A percentile compares a stretch with the other conserved stretches of the same genome.
phyloP scores from a whole-genome alignment of 2,797 vertebrate genomes.

The Acestrorhynchus altus region DNA sequence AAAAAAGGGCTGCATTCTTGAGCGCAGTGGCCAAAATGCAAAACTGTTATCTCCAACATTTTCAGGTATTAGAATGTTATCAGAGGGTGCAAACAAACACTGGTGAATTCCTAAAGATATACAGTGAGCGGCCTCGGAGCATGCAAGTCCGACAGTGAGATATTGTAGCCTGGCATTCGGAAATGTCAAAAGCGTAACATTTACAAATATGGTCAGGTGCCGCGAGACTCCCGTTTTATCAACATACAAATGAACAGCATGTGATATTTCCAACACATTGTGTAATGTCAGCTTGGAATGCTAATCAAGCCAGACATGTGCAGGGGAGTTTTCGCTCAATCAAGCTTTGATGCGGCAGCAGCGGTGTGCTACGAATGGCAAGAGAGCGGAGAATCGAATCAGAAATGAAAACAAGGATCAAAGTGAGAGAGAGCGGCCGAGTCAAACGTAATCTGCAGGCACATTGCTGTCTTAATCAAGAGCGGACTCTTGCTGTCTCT shows the following conservation, averaged over 20 bases:
- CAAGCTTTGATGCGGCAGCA: conserved; percentile 35
- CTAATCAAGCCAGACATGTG: conserved; percentile 50
- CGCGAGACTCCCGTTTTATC: conserved; percentile 55
- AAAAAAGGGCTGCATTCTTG: conserved; percentile 16
- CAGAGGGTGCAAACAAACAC: conserved; percentile 41
- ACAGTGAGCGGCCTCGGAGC: conserved; percentile 14
- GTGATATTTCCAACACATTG: conserved; percentile 52
- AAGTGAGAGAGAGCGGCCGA: conserved; percentile 32
- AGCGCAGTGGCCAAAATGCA: conserved; percentile 3
- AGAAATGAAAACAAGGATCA: conserved; percentile 40
- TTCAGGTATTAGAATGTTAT: conserved; percentile 42
- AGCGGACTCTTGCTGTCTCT: conserved; percentile 14
- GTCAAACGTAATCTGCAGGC: conserved; percentile 44
- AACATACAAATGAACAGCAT: conserved; percentile 59
- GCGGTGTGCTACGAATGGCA: conserved; percentile 25
- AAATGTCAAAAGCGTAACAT: conserved; percentile 61
- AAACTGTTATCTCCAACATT: conserved; percentile 27
- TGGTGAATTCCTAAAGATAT: conserved; percentile 13
- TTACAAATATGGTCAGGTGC: conserved; percentile 59
- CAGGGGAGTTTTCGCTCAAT: conserved; percentile 52
- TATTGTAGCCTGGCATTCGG: conserved; percentile 51
- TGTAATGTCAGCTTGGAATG: conserved; percentile 45
- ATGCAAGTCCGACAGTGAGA: conserved; percentile 26
- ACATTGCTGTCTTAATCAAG: conserved; percentile 28
- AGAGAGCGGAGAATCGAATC: conserved; percentile 30